Evolutionary conservation across 1,140 invertebrate species (phyloP).

Genomic region (Charaxes varanes): DNA sequence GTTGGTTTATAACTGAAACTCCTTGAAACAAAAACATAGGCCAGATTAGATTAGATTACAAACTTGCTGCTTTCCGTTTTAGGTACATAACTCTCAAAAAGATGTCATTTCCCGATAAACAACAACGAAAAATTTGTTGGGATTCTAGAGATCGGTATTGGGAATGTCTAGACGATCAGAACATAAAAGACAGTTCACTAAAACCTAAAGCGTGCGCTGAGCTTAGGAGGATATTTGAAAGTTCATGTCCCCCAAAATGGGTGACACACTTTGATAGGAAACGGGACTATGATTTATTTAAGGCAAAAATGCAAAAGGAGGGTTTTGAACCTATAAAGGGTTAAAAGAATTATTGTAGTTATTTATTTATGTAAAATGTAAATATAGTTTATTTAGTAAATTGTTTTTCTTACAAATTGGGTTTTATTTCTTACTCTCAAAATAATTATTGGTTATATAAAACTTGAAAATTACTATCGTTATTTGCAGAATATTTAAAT

Average conservation of each 20-base stretch:
- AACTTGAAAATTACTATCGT: conserved; percentile 4
- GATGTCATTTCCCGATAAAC: conserved; percentile 91
- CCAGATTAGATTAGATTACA: conserved; percentile 5
- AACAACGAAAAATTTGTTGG: conserved; percentile 89
- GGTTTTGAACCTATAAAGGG: conserved; percentile 84
- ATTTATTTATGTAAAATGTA: conserved; percentile 41
- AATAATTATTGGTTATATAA: conserved; percentile 4
- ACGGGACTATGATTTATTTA: conserved; percentile 90
- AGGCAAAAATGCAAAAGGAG: conserved; percentile 89
- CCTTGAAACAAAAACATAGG: background rate
- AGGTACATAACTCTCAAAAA: conserved; percentile 31
- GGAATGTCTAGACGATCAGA: conserved; percentile 87
- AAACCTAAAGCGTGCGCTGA: conserved; percentile 79
- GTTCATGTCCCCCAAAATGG: conserved; percentile 90
- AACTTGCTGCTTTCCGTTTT: conserved; percentile 14
- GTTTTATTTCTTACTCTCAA: background rate
- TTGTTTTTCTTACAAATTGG: conserved; percentile 36
- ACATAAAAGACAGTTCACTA: conserved; percentile 61
- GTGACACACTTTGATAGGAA: conserved; percentile 96
- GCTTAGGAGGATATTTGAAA: conserved; percentile 86
- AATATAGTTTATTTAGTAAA: conserved; percentile 61
- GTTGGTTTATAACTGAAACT: too few species aligned
- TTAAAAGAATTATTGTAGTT: conserved; percentile 28
- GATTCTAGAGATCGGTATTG: conserved; percentile 89
- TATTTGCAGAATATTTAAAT: conserved; percentile 12